A percentile compares a stretch with the other conserved stretches of the same genome.
Evolutionary conservation across 2,888 invertebrate species (phyloP).

Genomic region (Lithophane semibrunnea): DNA sequence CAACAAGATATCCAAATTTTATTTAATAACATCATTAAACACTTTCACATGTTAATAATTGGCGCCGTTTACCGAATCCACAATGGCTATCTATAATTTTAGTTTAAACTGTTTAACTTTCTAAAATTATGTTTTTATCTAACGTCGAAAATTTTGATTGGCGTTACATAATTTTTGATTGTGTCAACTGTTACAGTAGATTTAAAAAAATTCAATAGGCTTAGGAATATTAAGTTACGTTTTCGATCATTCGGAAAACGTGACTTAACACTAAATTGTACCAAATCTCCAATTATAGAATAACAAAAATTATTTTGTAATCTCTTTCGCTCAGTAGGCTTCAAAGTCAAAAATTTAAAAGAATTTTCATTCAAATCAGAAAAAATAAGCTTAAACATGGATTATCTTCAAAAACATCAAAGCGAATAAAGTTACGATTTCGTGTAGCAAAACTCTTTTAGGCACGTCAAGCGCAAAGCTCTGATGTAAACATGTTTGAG

Average conservation of each 20-base stretch:
- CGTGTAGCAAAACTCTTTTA: slow-evolving; percentile 51
- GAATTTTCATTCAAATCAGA: slow-evolving; percentile 28
- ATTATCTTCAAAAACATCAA: slow-evolving; percentile 57
- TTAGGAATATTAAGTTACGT: not conserved
- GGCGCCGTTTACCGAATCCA: slow-evolving; percentile 50
- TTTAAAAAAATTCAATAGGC: not conserved
- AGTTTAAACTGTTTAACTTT: slow-evolving; percentile 61
- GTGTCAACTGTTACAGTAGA: slow-evolving; percentile 30
- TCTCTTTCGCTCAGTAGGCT: not conserved
- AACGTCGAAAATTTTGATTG: slow-evolving; percentile 41
- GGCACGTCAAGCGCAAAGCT: slow-evolving; percentile 63
- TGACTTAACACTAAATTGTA: not conserved
- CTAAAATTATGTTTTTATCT: slow-evolving; percentile 52
- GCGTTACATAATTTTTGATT: slow-evolving; percentile 41
- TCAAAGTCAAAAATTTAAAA: not conserved
- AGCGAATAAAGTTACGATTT: slow-evolving; percentile 55
- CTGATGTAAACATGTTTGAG: slow-evolving; percentile 64
- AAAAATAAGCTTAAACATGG: slow-evolving; percentile 20
- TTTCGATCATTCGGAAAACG: not conserved
- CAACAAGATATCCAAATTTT: slow-evolving; percentile 11
- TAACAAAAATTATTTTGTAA: not conserved
- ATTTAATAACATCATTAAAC: slow-evolving; percentile 41
- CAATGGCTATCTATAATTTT: slow-evolving; percentile 58
- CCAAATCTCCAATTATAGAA: not conserved
- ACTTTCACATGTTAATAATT: slow-evolving; percentile 65